Evolutionary conservation across 2,888 invertebrate species (phyloP).

Genomic region (Chromoteleia sp.): DNA sequence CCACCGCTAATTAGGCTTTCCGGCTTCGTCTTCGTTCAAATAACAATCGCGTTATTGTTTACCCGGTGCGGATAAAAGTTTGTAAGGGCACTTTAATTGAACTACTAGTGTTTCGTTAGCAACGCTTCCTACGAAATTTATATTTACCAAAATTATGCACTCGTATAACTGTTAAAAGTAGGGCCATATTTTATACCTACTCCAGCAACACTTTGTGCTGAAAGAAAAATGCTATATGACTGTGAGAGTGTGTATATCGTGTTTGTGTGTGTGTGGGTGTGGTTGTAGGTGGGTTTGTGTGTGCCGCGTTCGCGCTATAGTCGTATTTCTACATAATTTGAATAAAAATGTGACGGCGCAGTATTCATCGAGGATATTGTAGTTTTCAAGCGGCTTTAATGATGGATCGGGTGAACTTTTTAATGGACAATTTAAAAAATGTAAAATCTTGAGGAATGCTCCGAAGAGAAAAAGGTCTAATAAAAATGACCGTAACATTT

Average conservation of each 20-base stretch:
- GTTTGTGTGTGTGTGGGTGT: too few species aligned
- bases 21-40: constrained; percentile 26
- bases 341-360: constrained; percentile 55
- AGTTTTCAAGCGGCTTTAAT: constrained; percentile 56
- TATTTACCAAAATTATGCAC: constrained; percentile 57
- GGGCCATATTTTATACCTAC: constrained; percentile 45
- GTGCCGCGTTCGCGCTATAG: constrained; percentile 24
- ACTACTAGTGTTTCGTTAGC: constrained; percentile 29
- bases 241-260: constrained; percentile 20
- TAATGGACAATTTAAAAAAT: constrained; percentile 52
- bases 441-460: constrained; percentile 27
- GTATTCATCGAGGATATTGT: constrained; percentile 54
- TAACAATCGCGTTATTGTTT: constrained; percentile 47
- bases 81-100: constrained; percentile 47
- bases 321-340: constrained; percentile 59
- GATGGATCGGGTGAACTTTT: constrained; percentile 42
- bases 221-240: constrained; percentile 51
- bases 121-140: constrained; percentile 47
- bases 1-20: constrained; percentile 53
- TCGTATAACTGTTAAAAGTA: constrained; percentile 47
- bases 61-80: constrained; percentile 33
- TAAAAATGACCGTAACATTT: constrained; percentile 15
- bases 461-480: not conserved
- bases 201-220: constrained; percentile 50
- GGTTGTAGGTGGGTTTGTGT: too few species aligned